A percentile compares a stretch with the other conserved stretches of the same genome.
These are phyloP conservation scores for Sanderia malayensis DNA, from an alignment of 30 jellyfish, hydroid and myxozoan genomes.

Conservation along the genomic window DNA sequence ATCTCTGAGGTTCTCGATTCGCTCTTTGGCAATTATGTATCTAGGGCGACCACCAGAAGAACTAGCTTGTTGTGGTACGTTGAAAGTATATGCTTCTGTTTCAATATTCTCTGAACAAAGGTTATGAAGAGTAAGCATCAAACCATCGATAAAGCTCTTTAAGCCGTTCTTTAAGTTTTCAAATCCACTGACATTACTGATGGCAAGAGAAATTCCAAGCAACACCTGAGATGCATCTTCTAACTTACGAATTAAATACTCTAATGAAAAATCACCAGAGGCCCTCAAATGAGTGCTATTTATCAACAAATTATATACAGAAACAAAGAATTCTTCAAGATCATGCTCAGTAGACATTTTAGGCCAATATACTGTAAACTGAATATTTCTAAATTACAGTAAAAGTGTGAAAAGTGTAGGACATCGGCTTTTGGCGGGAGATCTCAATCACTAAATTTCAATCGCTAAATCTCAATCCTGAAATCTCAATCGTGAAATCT, in stretches of 20 bases:
- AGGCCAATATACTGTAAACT: too few relatives aligned
- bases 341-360: too few relatives aligned
- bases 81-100: neutral
- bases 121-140: neutral
- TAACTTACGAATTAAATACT: constrained; percentile 23
- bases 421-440: too few relatives aligned
- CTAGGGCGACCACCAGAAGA: constrained; percentile 20
- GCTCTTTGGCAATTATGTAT: constrained; percentile 6
- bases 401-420: too few relatives aligned
- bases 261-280: constrained; percentile 34
- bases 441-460: too few relatives aligned
- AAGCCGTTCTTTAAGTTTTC: constrained; percentile 1
- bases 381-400: too few relatives aligned
- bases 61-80: neutral
- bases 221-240: constrained; percentile 29
- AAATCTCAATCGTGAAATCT: too few relatives aligned
- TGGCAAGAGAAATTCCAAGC: constrained; percentile 18
- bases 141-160: neutral
- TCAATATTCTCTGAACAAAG: neutral
- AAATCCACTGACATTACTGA: constrained; percentile 12
- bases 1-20: constrained; percentile 14
- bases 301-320: neutral
- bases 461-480: too few relatives aligned
- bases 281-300: neutral
- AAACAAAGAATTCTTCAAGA: constrained; percentile 1